Base-by-base conservation (phyloP, 2,797 vertebrate species). In the Arnoldichthys spilopterus region DNA sequence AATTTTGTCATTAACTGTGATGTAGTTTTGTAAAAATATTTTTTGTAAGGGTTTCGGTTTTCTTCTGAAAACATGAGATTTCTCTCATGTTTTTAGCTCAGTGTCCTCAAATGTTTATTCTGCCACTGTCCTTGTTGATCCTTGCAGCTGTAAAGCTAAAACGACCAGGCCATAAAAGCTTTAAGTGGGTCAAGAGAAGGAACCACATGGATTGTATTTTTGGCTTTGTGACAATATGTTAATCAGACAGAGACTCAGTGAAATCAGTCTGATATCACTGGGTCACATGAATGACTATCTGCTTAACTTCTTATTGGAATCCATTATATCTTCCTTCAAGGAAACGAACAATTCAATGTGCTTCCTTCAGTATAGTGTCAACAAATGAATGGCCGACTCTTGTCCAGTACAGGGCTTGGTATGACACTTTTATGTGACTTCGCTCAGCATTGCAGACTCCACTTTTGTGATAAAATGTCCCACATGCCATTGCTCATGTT, bases 291-390 rank as follows among this genome's bases (percentile, higher is more conserved):
- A 15, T 20, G 40, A 28, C 40, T 68, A 24, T 47, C 30, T 26
- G 43, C 26, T 32, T 18, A 15, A 30, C 2, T 49, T 69, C 13
- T 20, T 18, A 49, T 24, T 30, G 24, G 4, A 30, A 49, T 18
- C 2, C 45, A 47, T 69, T 18, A 18, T 13, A 3, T 51, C n/a
- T 49, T 68, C 37, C 63, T 66, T 68, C 26, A 63, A 77, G 12
- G 22, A 63, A 63, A 64, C n/a, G 3, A 26, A 20, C 7, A 20
- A 34, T 26, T 77, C 34, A 22, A 20, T 4, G 32, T 28, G 32
- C 53, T 71, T 49, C 66, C 15, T 11, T 15, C 15, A 24, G 7
- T 40, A 26, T 18, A 40, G 22, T 32, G 61, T 58, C 40, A 73
- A 73, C 8, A 43, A 20, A 64, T 72, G 28, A 54, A 64, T 40